phyloP scores from a whole-genome alignment of 2,797 vertebrate genomes.

The Dryobates pubescens region DNA sequence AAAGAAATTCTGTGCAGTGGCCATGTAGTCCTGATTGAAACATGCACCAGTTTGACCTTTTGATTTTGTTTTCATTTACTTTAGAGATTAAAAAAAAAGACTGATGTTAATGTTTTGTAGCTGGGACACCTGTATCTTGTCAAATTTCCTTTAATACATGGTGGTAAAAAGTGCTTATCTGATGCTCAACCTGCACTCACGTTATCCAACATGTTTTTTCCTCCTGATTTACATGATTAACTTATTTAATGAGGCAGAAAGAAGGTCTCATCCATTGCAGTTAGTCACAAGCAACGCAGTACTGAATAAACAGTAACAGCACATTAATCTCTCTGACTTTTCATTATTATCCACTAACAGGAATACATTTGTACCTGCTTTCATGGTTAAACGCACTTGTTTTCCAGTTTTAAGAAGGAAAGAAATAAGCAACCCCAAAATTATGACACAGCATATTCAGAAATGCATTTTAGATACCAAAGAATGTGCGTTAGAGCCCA shows the following conservation, averaged over 20 bases:
- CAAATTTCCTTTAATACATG: conserved; percentile 52
- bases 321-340: conserved; percentile 77
- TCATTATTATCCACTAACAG: conserved; percentile 69
- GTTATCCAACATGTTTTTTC: conserved; percentile 60
- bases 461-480: background rate
- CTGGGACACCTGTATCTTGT: conserved; percentile 43
- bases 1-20: conserved; percentile 18
- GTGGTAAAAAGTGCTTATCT: conserved; percentile 51
- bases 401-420: conserved; percentile 8
- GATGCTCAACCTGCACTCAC: conserved; percentile 36
- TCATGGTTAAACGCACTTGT: conserved; percentile 50
- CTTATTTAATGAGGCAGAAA: conserved; percentile 82
- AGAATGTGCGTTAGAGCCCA: background rate
- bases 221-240: conserved; percentile 80
- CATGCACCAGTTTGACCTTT: conserved; percentile 37
- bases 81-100: conserved; percentile 45
- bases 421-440: background rate
- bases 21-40: conserved; percentile 34
- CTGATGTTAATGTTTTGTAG: conserved; percentile 43
- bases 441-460: background rate
- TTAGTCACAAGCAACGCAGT: conserved; percentile 70
- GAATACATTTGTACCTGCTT: conserved; percentile 74
- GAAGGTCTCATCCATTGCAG: conserved; percentile 68
- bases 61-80: conserved; percentile 61
- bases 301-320: conserved; percentile 74